Conservation (phyloP, 2,888 invertebrate genomes). For the Cheilosia pagana region DNA sequence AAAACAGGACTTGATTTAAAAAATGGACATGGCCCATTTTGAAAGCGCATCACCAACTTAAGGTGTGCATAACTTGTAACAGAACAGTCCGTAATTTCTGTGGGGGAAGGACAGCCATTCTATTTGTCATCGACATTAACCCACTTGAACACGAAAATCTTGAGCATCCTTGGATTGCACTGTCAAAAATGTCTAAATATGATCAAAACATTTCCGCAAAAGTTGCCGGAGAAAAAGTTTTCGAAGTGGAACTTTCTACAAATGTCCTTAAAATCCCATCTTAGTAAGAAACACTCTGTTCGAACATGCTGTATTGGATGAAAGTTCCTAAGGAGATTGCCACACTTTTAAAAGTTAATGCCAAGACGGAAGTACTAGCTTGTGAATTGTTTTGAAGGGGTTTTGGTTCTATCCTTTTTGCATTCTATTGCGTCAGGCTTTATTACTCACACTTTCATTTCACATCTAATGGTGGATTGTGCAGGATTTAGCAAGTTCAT, state of each 20-base stretch:
- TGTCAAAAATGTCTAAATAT: constrained; percentile 73
- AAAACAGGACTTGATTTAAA: too few species aligned
- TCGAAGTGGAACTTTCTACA: constrained; percentile 53
- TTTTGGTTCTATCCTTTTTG: constrained; percentile 2
- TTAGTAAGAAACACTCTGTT: constrained; percentile 60
- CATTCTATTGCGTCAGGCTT: constrained; percentile 22
- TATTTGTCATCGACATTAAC: constrained; percentile 69
- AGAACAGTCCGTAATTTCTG: too few species aligned
- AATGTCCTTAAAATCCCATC: constrained; percentile 59
- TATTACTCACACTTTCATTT: constrained; percentile 59
- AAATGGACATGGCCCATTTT: too few species aligned
- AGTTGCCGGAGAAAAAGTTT: constrained; percentile 13
- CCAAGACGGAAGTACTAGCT: not conserved
- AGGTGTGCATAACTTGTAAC: too few species aligned
- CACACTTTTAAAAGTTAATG: constrained; percentile 53
- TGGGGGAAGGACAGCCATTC: not conserved
- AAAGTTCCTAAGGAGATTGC: constrained; percentile 41
- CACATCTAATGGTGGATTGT: constrained; percentile 16
- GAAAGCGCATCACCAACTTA: too few species aligned
- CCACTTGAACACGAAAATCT: constrained; percentile 68
- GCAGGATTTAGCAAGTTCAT: too few species aligned
- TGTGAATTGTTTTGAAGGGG: constrained; percentile 26
- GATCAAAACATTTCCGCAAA: constrained; percentile 68
- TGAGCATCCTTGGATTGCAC: constrained; percentile 68
- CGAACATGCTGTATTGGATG: constrained; percentile 13